These are phyloP conservation scores for Philopotamus ludificatus DNA, from an alignment of 1,140 invertebrate species.

Conservation along the genomic window DNA sequence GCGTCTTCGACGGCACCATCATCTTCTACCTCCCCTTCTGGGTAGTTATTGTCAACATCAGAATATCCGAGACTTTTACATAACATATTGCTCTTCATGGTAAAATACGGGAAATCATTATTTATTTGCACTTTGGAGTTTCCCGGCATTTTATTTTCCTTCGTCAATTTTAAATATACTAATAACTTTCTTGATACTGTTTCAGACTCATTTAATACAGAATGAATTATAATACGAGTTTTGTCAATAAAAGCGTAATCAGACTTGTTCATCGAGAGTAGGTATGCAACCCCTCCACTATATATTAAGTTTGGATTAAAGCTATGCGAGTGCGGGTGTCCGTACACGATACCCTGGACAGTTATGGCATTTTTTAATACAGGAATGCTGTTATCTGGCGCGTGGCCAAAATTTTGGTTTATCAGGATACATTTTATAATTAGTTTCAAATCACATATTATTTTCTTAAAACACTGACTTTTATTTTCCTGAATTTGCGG, in stretches of 20 bases:
- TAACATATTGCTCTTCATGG: conserved; percentile 28
- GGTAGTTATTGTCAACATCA: conserved; percentile 7
- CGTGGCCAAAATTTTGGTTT: conserved; percentile 61
- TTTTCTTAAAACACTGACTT: conserved; percentile 57
- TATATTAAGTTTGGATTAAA: conserved; percentile 57
- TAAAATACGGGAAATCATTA: too few species aligned
- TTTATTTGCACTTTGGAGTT: neutral
- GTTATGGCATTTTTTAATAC: conserved; percentile 59
- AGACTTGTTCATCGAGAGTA: conserved; percentile 57
- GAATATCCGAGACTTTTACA: neutral
- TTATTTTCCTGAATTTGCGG: conserved; percentile 55
- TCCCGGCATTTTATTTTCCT: neutral
- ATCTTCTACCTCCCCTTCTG: conserved; percentile 3
- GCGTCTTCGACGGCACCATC: conserved; percentile 40
- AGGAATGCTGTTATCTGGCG: conserved; percentile 64
- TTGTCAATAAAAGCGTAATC: conserved; percentile 60
- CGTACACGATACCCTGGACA: conserved; percentile 62
- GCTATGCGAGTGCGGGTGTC: conserved; percentile 62
- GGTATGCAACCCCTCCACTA: conserved; percentile 55
- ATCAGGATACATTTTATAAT: conserved; percentile 58
- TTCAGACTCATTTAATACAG: conserved; percentile 39
- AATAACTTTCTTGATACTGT: conserved; percentile 36
- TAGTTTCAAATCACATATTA: conserved; percentile 58
- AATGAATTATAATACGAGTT: conserved; percentile 54
- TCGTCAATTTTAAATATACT: conserved; percentile 7